Percentiles rank a stretch among this genome's conserved stretches.
Conservation (phyloP, 2,113 vertebrate species). For the Anoplopoma fimbria region DNA sequence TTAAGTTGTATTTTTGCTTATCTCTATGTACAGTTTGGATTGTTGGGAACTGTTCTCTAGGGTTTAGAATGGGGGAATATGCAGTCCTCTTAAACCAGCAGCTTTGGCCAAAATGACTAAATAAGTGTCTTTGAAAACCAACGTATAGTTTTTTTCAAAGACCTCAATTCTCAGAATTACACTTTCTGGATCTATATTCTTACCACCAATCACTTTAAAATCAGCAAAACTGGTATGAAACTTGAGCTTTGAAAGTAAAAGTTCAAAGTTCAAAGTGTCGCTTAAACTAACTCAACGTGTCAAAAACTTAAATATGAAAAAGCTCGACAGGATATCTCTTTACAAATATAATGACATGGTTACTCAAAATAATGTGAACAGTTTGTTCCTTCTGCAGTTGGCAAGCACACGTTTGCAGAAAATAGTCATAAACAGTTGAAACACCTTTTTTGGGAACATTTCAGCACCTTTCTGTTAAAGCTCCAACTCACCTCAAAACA, state of each 20-base stretch:
- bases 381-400: neutral
- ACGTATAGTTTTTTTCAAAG: neutral
- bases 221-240: too few species aligned
- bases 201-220: too few species aligned
- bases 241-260: neutral
- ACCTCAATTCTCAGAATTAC: neutral
- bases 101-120: neutral
- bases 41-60: neutral
- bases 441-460: constrained; percentile 4
- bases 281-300: too few species aligned
- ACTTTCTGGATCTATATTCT: too few species aligned
- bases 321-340: neutral
- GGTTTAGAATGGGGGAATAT: neutral
- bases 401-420: neutral
- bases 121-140: neutral
- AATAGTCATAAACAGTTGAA: neutral
- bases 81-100: neutral
- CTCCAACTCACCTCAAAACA: neutral
- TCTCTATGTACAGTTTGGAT: neutral
- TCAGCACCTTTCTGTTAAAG: constrained; percentile 15
- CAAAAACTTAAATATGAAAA: neutral
- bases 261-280: neutral
- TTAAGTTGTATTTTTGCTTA: neutral
- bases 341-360: neutral
- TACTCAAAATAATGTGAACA: neutral